Percentiles rank a stretch among this genome's conserved stretches.
These are phyloP conservation scores for Agapornis roseicollis DNA, from an alignment of 2,113 vertebrate species.

Conservation along the genomic window DNA sequence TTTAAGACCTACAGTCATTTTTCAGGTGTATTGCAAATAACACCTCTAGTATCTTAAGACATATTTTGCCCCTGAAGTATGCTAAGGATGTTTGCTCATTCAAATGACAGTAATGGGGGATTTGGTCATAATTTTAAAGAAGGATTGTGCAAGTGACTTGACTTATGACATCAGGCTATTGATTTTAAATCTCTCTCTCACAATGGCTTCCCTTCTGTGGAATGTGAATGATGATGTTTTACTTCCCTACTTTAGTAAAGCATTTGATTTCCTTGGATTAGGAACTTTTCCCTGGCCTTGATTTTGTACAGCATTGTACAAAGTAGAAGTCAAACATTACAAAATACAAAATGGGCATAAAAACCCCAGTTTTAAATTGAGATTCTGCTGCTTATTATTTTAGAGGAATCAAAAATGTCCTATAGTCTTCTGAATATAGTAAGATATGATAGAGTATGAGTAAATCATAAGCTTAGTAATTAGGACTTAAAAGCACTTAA, in stretches of 20 bases:
- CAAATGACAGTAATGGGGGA: neutral
- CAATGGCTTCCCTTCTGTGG: neutral
- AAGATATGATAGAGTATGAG: neutral
- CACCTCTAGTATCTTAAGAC: neutral
- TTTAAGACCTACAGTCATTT: neutral
- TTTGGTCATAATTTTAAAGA: neutral
- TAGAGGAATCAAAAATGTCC: neutral
- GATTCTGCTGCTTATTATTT: neutral
- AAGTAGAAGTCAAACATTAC: neutral
- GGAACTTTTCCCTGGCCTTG: neutral
- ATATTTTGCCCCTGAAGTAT: neutral
- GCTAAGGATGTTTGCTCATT: neutral
- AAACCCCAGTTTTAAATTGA: neutral
- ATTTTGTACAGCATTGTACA: neutral
- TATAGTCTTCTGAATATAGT: neutral
- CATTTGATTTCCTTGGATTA: neutral
- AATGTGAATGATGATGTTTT: neutral
- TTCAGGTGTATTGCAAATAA: neutral
- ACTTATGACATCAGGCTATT: neutral
- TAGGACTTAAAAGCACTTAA: neutral
- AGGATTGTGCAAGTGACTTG: neutral
- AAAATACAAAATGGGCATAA: neutral
- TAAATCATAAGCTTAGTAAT: neutral
- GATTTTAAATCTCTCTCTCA: neutral
- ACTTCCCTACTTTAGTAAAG: neutral